A percentile compares a stretch with the other conserved stretches of the same genome.
phyloP scores from a whole-genome alignment of 2,797 vertebrate genomes.

The Oceanodroma leucorhoa region DNA sequence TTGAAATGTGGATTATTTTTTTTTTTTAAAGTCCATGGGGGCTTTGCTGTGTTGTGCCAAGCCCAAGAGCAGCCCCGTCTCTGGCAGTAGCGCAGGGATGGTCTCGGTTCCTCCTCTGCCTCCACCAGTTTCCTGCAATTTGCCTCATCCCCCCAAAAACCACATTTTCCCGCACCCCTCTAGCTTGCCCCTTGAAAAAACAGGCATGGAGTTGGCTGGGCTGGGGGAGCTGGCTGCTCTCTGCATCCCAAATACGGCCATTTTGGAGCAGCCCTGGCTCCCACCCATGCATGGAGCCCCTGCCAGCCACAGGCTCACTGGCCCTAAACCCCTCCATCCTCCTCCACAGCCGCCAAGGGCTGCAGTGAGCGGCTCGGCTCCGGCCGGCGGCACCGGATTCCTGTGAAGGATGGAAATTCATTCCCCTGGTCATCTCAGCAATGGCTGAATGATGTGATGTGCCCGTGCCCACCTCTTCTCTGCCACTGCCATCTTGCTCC shows the following conservation, averaged over 20 bases:
- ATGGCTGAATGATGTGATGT: background rate
- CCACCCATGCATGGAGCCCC: rapidly evolving
- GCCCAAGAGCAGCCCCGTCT: background rate
- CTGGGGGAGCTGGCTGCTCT: background rate
- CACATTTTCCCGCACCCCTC: background rate
- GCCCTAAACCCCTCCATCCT: background rate
- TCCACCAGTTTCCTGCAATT: background rate
- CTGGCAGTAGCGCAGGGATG: background rate
- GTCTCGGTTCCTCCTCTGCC: background rate
- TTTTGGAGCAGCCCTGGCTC: background rate
- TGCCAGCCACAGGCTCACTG: rapidly evolving
- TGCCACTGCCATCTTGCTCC: rapidly evolving
- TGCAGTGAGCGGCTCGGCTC: background rate
- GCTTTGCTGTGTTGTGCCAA: background rate
- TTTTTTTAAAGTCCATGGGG: background rate
- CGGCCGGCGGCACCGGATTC: rapidly evolving
- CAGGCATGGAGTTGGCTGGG: rapidly evolving
- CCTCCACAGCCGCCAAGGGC: rapidly evolving
- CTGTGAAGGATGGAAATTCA: background rate
- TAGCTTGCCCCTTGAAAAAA: background rate
- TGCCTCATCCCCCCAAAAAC: rapidly evolving
- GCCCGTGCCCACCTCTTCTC: background rate
- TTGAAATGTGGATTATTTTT: background rate
- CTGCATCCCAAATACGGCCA: background rate
- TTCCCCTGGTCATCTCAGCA: background rate